A percentile compares a stretch with the other conserved stretches of the same genome.
Evolutionary conservation across 2,888 invertebrate genomes (phyloP).

Genomic region (Cerceris ruficornis): DNA sequence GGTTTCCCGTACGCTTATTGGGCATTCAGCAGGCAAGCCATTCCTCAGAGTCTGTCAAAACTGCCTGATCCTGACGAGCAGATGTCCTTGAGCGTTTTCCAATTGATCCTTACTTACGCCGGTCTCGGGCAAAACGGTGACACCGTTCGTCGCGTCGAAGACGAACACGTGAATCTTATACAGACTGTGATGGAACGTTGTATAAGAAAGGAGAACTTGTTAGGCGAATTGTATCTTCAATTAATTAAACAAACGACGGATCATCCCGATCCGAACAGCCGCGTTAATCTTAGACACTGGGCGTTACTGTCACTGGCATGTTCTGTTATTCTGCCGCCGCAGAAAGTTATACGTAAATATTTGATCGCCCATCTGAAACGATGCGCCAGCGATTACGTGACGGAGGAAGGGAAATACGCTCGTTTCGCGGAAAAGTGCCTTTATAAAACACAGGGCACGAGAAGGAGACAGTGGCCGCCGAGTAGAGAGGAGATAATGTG

Average conservation of each 20-base stretch:
- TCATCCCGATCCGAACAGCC: conserved; percentile 93
- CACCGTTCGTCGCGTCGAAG: conserved; percentile 88
- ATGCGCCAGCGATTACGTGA: conserved; percentile 93
- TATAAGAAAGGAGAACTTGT: conserved; percentile 93
- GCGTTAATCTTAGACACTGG: conserved; percentile 95
- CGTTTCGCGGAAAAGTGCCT: conserved; percentile 95
- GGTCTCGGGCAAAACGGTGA: conserved; percentile 90
- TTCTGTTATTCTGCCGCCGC: conserved; percentile 92
- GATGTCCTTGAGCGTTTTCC: conserved; percentile 93
- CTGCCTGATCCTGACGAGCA: conserved; percentile 94
- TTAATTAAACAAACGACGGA: conserved; percentile 97
- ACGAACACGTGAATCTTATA: conserved; percentile 93
- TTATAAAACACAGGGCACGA: conserved; percentile 87
- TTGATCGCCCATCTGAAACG: conserved; percentile 94
- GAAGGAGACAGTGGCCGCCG: conserved; percentile 94
- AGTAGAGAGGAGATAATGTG: conserved; percentile 96
- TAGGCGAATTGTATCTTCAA: conserved; percentile 95
- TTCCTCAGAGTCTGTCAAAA: conserved; percentile 92
- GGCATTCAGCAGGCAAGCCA: conserved; percentile 92
- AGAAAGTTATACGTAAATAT: conserved; percentile 92
- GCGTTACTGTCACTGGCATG: conserved; percentile 91
- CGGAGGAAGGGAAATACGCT: conserved; percentile 97
- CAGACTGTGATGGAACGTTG: conserved; percentile 95
- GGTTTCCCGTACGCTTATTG: conserved; percentile 94
- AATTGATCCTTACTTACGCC: conserved; percentile 93